These are phyloP conservation scores for Lota lota DNA, from an alignment of 2,113 vertebrate species.

Conservation along the genomic window DNA sequence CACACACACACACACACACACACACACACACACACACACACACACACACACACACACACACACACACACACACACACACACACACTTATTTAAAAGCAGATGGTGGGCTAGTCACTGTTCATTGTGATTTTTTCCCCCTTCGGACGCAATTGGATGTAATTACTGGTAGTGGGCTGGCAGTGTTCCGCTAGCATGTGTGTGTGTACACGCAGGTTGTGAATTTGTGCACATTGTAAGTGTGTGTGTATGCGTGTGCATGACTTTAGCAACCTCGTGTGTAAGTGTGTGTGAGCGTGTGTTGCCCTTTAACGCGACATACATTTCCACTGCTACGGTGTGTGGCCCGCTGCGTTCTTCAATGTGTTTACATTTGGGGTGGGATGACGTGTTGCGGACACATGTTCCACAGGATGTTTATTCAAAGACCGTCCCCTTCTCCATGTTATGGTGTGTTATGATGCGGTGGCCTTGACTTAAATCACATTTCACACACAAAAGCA, in stretches of 20 bases:
- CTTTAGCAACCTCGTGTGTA: background rate
- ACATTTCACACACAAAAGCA: too few species aligned
- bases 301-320: background rate
- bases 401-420: too few species aligned
- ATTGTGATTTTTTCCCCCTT: background rate
- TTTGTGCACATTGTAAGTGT: too few species aligned
- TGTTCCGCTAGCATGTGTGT: background rate
- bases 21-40: conserved; percentile 3
- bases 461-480: too few species aligned
- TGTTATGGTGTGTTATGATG: too few species aligned
- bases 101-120: conserved; percentile 18
- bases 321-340: background rate
- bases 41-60: conserved; percentile 1
- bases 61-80: conserved; percentile 3
- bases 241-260: background rate
- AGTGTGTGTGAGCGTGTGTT: background rate
- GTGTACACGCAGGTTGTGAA: background rate
- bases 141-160: conserved; percentile 8
- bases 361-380: too few species aligned
- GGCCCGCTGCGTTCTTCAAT: background rate
- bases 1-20: conserved; percentile 7
- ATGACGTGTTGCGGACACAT: too few species aligned
- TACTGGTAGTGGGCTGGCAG: conserved; percentile 14
- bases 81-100: background rate
- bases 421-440: too few species aligned